Conservation (phyloP, 2,888 invertebrate genomes). For the Desoria tigrina region DNA sequence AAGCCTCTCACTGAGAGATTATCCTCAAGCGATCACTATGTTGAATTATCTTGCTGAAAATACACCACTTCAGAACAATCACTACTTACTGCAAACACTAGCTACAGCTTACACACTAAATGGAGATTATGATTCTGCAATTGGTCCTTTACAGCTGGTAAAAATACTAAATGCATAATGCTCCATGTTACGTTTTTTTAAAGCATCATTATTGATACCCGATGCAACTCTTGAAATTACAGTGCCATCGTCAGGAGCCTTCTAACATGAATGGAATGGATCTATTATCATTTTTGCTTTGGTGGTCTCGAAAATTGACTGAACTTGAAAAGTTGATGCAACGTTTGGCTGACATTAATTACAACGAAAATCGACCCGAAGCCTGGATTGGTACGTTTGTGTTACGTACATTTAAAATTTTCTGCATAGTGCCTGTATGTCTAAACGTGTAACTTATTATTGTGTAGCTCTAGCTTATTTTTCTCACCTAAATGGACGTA, state of each 20-base stretch:
- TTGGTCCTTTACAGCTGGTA: constrained; percentile 57
- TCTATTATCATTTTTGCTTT: constrained; percentile 62
- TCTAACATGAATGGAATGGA: constrained; percentile 66
- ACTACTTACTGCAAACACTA: constrained; percentile 67
- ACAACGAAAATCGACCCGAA: constrained; percentile 60
- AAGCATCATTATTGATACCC: neutral
- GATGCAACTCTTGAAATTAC: neutral
- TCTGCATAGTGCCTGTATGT: constrained; percentile 1
- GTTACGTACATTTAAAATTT: neutral
- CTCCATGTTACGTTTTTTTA: too few relatives aligned
- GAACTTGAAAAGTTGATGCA: constrained; percentile 68
- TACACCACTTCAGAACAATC: constrained; percentile 68
- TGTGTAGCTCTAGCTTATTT: constrained; percentile 68
- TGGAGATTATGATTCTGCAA: constrained; percentile 70
- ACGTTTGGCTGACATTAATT: constrained; percentile 44
- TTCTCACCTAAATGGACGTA: constrained; percentile 66
- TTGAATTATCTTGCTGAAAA: constrained; percentile 69
- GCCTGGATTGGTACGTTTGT: constrained; percentile 66
- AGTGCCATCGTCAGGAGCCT: constrained; percentile 58
- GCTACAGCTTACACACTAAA: constrained; percentile 73
- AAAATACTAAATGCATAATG: constrained; percentile 1
- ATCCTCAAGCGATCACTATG: constrained; percentile 67
- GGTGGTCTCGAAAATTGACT: constrained; percentile 59
- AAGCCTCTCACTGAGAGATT: constrained; percentile 68
- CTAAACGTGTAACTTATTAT: too few relatives aligned